Evolutionary conservation across 2,888 invertebrate species (phyloP).

Genomic region (Dryadula phaetusa): DNA sequence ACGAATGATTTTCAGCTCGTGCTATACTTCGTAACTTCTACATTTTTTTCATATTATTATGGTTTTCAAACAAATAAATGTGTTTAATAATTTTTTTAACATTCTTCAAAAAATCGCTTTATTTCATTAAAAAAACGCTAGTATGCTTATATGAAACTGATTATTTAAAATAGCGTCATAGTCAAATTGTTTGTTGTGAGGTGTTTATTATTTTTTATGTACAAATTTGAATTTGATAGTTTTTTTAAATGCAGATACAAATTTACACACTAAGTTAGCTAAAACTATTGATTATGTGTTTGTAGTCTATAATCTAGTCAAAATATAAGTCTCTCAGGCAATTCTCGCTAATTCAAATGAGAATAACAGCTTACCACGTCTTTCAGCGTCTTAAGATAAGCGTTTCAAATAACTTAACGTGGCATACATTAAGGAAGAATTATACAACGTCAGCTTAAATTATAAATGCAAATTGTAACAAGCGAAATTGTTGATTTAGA

Average conservation of each 20-base stretch:
- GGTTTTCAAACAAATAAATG: not conserved
- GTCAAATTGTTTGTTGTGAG: too few relatives aligned
- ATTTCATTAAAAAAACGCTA: too few relatives aligned
- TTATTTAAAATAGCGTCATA: too few relatives aligned
- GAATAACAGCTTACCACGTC: slow-evolving; percentile 32
- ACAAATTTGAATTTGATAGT: too few relatives aligned
- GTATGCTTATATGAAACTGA: too few relatives aligned
- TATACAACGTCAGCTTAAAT: slow-evolving; percentile 11
- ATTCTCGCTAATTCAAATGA: slow-evolving; percentile 31
- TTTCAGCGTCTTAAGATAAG: slow-evolving; percentile 33
- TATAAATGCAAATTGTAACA: slow-evolving; percentile 16
- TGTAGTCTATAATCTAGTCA: not conserved
- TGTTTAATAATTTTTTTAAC: too few relatives aligned
- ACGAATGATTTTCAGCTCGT: not conserved
- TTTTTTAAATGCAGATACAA: too few relatives aligned
- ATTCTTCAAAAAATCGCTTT: too few relatives aligned
- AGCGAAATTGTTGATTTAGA: slow-evolving; percentile 6
- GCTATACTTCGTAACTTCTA: not conserved
- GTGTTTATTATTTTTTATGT: too few relatives aligned
- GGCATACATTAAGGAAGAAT: slow-evolving; percentile 16
- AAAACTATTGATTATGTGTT: too few relatives aligned
- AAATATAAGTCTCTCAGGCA: slow-evolving; percentile 17
- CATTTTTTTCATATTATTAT: not conserved
- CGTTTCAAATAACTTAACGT: slow-evolving; percentile 29
- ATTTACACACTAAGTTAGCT: too few relatives aligned